Evolutionary conservation across 1,140 invertebrate genomes (phyloP), one percentile per base, ranked within the genome.

Genomic region (Drosophila suzukii): DNA sequence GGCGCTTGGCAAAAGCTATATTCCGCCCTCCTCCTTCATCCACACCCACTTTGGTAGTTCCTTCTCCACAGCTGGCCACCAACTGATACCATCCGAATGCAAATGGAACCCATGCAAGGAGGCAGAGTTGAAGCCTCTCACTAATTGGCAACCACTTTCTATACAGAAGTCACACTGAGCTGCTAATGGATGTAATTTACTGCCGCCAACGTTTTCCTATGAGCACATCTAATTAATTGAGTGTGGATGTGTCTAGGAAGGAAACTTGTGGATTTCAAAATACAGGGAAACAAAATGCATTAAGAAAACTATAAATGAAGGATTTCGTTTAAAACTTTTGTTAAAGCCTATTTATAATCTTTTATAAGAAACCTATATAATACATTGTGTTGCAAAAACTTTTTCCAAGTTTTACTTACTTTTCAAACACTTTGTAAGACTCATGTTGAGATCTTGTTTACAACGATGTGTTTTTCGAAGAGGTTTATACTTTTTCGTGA

Each of bases 181-280:
- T 71, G 74, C 85, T 89, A 89, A 89, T 89, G 84, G 81, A 81
- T 65, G 68, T 72, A 84, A 90, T 84, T 88, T 88, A 88, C 79
- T 34, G 66, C 71, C 83, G 67, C 20, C 71, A 44, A 79, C 63
- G 59, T 72, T 79, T 57, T 79, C 65, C 71, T 67, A 70, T 78
- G 56, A 78, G 53, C 56, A 58, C 55, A 58, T 59, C 75, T 78
- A 78, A 78, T 77, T 78, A 78, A 78, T 78, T 78, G 54, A 34
- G 11, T 59, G 30, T 6, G 39, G 51, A 46, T 30, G 13, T 49
- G 47, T 24, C 30, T 30, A n/a, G 47, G 24, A n/a, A n/a, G 24
- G 47, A 13, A n/a, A n/a, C 47, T 49, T 49, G 13, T 49, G 13
- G 47, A 24, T 12, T 62, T 8, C 0, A 20, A 62, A 1, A 49